phyloP scores from a whole-genome alignment of 1,140 invertebrate genomes.

The Tetraneura akinire region DNA sequence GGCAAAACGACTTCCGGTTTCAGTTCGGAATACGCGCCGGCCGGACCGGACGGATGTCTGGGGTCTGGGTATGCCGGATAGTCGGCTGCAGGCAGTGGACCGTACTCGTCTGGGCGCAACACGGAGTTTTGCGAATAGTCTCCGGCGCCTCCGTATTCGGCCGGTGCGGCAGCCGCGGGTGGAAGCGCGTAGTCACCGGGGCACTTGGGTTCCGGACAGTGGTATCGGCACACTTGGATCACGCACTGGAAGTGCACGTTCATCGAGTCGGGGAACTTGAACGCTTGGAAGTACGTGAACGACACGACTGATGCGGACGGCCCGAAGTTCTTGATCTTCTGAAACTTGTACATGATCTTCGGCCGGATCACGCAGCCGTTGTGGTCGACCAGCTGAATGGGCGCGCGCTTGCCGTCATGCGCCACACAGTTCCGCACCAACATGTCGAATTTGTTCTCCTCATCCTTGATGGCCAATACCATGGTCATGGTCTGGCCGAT shows the following conservation, averaged over 20 bases:
- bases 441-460: slow-evolving; percentile 95
- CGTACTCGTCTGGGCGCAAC: slow-evolving; percentile 69
- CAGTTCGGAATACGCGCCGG: slow-evolving; percentile 79
- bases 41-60: slow-evolving; percentile 75
- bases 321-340: slow-evolving; percentile 94
- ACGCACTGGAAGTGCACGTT: slow-evolving; percentile 97
- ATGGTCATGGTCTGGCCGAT: slow-evolving; percentile 96
- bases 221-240: slow-evolving; percentile 90
- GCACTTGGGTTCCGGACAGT: slow-evolving; percentile 89
- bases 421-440: slow-evolving; percentile 90
- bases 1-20: slow-evolving; percentile 77
- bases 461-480: slow-evolving; percentile 92
- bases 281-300: slow-evolving; percentile 90
- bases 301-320: slow-evolving; percentile 89
- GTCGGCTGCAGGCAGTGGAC: slow-evolving; percentile 55
- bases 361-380: slow-evolving; percentile 88
- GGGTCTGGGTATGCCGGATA: slow-evolving; percentile 66
- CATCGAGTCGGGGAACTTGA: slow-evolving; percentile 96
- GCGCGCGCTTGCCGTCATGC: slow-evolving; percentile 88
- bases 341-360: slow-evolving; percentile 91
- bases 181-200: slow-evolving; percentile 71
- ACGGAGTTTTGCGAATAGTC: slow-evolving; percentile 69
- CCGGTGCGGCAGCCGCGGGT: slow-evolving; percentile 62
- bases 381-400: slow-evolving; percentile 89
- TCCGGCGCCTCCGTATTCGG: slow-evolving; percentile 59